A percentile compares a stretch with the other conserved stretches of the same genome.
phyloP scores from a whole-genome alignment of 2,888 invertebrate species.

The Blastobasis adustella region DNA sequence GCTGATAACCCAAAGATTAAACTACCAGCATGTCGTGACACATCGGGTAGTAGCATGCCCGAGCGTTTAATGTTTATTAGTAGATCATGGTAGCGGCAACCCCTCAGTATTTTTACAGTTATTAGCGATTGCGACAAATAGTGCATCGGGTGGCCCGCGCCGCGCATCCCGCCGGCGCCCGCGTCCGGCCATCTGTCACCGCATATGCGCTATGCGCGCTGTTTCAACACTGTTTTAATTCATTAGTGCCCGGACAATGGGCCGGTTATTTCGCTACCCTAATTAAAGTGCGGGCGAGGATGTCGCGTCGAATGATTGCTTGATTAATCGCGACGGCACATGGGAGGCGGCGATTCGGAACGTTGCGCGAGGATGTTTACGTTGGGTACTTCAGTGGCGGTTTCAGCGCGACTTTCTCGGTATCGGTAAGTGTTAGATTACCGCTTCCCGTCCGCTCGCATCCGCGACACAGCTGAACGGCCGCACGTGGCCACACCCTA shows the following conservation, averaged over 20 bases:
- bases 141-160: conserved; percentile 55
- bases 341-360: conserved; percentile 5
- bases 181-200: conserved; percentile 71
- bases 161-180: conserved; percentile 33
- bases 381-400: conserved; percentile 25
- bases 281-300: conserved; percentile 23
- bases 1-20: conserved; percentile 18
- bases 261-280: conserved; percentile 42
- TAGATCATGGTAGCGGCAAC: conserved; percentile 3
- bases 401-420: conserved; percentile 43
- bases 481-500: conserved; percentile 74
- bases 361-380: conserved; percentile 20
- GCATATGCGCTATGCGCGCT: conserved; percentile 65
- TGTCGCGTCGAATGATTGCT: conserved; percentile 15
- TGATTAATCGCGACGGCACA: conserved; percentile 11
- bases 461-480: conserved; percentile 71
- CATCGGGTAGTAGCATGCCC: neutral
- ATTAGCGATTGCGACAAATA: conserved; percentile 59
- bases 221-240: conserved; percentile 67
- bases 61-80: conserved; percentile 11
- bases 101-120: conserved; percentile 34
- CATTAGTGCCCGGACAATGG: conserved; percentile 59
- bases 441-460: conserved; percentile 68
- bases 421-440: conserved; percentile 66
- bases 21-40: conserved; percentile 12